phyloP scores from a whole-genome alignment of 2,888 invertebrate species.

The Leptopterna dolabrata region DNA sequence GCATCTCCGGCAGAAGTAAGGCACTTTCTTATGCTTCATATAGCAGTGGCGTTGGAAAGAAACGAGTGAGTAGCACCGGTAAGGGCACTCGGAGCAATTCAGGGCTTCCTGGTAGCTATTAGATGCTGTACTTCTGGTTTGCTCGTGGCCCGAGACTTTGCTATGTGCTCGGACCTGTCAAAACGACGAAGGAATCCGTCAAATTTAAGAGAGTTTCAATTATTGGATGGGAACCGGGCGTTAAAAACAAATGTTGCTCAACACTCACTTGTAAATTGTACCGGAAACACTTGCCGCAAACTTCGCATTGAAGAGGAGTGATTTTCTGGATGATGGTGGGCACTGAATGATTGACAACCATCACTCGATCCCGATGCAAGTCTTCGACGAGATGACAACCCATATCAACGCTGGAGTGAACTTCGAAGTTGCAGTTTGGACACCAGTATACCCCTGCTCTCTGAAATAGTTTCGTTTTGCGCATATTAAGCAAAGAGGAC shows the following conservation, averaged over 20 bases:
- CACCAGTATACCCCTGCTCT: conserved; percentile 76
- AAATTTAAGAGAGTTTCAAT: neutral
- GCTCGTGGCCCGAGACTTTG: conserved; percentile 69
- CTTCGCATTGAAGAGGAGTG: conserved; percentile 73
- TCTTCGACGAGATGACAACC: conserved; percentile 74
- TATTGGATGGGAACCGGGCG: neutral
- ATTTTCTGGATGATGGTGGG: conserved; percentile 82
- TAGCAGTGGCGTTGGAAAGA: conserved; percentile 76
- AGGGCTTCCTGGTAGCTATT: conserved; percentile 76
- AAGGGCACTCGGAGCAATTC: conserved; percentile 73
- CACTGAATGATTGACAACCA: conserved; percentile 82
- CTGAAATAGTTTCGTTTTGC: no score
- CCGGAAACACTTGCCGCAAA: conserved; percentile 77
- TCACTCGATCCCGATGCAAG: conserved; percentile 79
- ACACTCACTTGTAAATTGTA: conserved; percentile 64
- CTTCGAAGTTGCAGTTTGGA: conserved; percentile 79
- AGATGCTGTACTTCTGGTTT: conserved; percentile 70
- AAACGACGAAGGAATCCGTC: neutral
- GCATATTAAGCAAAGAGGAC: no score
- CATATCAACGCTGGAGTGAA: conserved; percentile 75
- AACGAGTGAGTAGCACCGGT: conserved; percentile 72
- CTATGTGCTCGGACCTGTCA: conserved; percentile 74
- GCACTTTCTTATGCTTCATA: conserved; percentile 55
- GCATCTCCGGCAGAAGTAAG: conserved; percentile 75
- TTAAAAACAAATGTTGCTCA: neutral